Percentiles rank a stretch among this genome's conserved stretches.
Conservation (phyloP, 2,113 vertebrate genomes). For the Buteo buteo region DNA sequence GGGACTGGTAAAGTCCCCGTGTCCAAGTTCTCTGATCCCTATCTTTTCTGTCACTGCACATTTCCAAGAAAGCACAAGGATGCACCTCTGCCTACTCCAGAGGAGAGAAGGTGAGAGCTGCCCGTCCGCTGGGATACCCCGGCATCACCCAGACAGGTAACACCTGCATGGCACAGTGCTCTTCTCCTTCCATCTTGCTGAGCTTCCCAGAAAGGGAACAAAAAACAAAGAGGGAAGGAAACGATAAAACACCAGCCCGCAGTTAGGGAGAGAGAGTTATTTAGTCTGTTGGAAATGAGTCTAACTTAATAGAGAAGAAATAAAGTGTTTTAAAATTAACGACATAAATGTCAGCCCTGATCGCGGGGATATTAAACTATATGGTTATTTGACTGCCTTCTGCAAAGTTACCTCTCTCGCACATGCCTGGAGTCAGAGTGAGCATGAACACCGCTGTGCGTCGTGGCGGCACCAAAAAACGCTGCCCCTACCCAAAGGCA, state of each 20-base stretch:
- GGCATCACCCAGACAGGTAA: background rate
- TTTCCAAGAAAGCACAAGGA: background rate
- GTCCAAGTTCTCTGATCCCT: background rate
- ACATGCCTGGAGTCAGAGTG: rapidly evolving
- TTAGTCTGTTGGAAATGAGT: background rate
- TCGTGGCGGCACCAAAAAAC: rapidly evolving
- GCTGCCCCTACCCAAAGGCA: background rate
- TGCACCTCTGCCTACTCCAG: background rate
- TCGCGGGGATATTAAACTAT: background rate
- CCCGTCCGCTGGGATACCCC: background rate
- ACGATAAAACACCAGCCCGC: rapidly evolving
- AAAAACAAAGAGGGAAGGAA: background rate
- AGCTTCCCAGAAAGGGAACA: background rate
- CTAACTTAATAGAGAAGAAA: slow-evolving; percentile 18
- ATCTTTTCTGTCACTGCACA: background rate
- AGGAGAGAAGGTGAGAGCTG: background rate
- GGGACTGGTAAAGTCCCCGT: background rate
- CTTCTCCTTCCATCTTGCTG: background rate
- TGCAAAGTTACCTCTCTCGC: background rate
- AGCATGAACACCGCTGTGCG: rapidly evolving
- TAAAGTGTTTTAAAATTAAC: slow-evolving; percentile 13
- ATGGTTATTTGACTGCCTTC: background rate
- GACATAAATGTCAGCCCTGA: background rate
- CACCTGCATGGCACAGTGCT: rapidly evolving
- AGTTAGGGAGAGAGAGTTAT: background rate